Conservation (phyloP, 2,113 vertebrate species). For the Pollimyrus isidori region DNA sequence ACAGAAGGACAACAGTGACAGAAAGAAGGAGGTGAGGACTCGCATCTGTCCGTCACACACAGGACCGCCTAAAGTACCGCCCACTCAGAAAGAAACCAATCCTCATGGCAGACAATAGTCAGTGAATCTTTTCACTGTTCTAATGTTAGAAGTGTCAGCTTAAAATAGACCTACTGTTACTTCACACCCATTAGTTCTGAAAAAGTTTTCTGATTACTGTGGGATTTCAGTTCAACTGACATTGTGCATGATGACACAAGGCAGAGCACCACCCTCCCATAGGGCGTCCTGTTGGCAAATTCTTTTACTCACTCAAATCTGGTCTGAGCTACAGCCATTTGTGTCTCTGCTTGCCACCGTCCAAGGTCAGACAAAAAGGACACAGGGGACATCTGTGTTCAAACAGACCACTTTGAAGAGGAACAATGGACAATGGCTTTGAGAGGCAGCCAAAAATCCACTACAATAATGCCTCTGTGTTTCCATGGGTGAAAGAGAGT, state of each 20-base stretch:
- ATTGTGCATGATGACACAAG: neutral
- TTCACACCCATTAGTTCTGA: neutral
- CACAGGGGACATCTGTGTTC: slow-evolving; percentile 5
- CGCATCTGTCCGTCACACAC: neutral
- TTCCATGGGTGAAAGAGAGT: neutral
- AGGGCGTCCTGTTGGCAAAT: neutral
- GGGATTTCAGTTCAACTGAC: neutral
- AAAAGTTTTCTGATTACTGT: neutral
- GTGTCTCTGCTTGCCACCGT: neutral
- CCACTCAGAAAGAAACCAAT: neutral
- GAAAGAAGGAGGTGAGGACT: slow-evolving; percentile 80
- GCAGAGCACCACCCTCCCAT: neutral
- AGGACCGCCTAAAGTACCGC: neutral
- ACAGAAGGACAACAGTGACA: slow-evolving; percentile 87
- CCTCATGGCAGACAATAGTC: neutral
- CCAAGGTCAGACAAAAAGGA: neutral
- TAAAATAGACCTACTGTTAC: neutral
- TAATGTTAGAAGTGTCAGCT: neutral
- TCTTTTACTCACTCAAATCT: neutral
- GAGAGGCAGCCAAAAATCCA: neutral
- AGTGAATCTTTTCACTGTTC: neutral
- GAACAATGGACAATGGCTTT: slow-evolving; percentile 12
- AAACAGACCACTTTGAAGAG: neutral
- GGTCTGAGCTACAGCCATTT: neutral
- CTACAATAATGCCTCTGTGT: neutral